Percentiles rank a stretch among this genome's conserved stretches.
Evolutionary conservation across 2,888 invertebrate genomes (phyloP).

Genomic region (Lydus trimaculatus): DNA sequence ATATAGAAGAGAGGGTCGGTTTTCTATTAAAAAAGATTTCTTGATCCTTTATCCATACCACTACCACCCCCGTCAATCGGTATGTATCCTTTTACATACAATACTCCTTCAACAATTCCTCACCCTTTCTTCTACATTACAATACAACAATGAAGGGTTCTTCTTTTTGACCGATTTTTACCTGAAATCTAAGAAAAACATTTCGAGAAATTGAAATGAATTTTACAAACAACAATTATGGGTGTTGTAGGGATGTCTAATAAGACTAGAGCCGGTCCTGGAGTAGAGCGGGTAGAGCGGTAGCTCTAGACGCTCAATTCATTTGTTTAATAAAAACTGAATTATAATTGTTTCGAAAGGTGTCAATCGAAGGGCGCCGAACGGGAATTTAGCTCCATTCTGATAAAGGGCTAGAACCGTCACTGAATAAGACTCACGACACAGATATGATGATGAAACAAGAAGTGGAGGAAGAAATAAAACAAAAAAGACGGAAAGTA

Average conservation of each 20-base stretch:
- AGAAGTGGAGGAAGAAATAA: too few relatives aligned
- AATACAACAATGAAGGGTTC: constrained; percentile 17
- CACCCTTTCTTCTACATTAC: constrained; percentile 40
- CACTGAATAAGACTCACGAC: too few relatives aligned
- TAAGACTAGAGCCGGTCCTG: too few relatives aligned
- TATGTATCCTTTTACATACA: neutral
- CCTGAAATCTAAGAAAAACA: neutral
- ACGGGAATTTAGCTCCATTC: too few relatives aligned
- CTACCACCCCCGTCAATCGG: neutral
- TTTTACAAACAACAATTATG: neutral
- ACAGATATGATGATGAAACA: neutral
- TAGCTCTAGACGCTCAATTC: too few relatives aligned
- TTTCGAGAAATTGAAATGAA: neutral
- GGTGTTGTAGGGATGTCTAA: too few relatives aligned
- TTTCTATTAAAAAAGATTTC: constrained; percentile 3
- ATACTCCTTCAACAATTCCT: constrained; percentile 15
- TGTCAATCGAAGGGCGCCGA: too few relatives aligned
- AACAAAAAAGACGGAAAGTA: neutral
- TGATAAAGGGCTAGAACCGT: too few relatives aligned
- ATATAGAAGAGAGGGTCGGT: neutral
- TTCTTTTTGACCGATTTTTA: neutral
- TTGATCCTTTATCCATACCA: neutral
- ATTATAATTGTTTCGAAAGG: too few relatives aligned
- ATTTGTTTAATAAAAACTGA: too few relatives aligned
- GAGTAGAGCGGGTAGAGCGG: too few relatives aligned